Evolutionary conservation across 1,140 invertebrate species (phyloP).

Genomic region (Samia ricini): DNA sequence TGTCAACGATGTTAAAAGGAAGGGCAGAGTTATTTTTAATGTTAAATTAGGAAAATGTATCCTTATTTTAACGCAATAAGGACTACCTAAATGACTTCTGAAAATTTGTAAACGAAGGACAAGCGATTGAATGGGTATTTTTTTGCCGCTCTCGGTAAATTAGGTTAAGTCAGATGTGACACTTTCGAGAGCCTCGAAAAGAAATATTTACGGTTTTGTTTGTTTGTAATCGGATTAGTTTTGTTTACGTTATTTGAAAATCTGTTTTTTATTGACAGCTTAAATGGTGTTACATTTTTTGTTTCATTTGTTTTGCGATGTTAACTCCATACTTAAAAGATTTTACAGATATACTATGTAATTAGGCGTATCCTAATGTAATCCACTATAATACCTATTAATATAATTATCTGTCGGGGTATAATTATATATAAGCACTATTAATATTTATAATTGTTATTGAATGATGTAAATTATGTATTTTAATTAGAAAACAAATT

Average conservation of each 20-base stretch:
- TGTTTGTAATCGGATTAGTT: constrained; percentile 50
- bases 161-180: constrained; percentile 38
- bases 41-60: neutral
- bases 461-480: too few species aligned
- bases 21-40: neutral
- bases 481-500: too few species aligned
- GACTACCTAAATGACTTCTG: constrained; percentile 32
- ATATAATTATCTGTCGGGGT: too few species aligned
- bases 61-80: neutral
- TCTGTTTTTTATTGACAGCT: neutral
- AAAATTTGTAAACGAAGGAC: constrained; percentile 45
- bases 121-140: constrained; percentile 13
- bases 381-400: too few species aligned
- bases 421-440: too few species aligned
- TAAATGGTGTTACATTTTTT: neutral
- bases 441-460: too few species aligned
- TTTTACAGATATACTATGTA: too few species aligned
- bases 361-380: too few species aligned
- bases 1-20: constrained; percentile 2
- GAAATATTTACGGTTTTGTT: constrained; percentile 24
- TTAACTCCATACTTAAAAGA: too few species aligned
- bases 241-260: constrained; percentile 23
- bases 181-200: constrained; percentile 33
- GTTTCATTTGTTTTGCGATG: too few species aligned
- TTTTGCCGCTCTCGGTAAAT: constrained; percentile 50